These are phyloP conservation scores for Enteromius fasciolatus DNA, from an alignment of 2,797 vertebrate species.

Conservation along the genomic window DNA sequence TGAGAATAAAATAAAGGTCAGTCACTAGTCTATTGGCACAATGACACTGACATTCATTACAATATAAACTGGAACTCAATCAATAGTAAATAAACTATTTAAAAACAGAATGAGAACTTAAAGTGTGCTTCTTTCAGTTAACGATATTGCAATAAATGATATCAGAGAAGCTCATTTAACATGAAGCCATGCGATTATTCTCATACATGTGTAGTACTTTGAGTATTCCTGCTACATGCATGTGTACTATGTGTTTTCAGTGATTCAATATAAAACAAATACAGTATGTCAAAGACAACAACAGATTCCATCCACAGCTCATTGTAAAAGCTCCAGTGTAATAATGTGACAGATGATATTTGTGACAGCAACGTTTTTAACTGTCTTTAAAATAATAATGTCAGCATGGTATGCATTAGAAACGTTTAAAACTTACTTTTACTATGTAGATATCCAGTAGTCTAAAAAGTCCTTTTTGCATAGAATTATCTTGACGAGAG, in stretches of 20 bases:
- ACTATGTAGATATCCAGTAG: neutral
- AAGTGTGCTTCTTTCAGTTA: neutral
- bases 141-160: neutral
- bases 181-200: neutral
- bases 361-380: too few relatives aligned
- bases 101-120: neutral
- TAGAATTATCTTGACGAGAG: neutral
- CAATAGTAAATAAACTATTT: neutral
- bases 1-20: neutral
- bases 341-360: neutral
- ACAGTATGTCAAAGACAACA: neutral
- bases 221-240: neutral
- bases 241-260: neutral
- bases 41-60: neutral
- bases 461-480: neutral
- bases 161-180: neutral
- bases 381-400: neutral
- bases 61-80: neutral
- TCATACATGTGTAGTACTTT: neutral
- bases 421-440: conserved; percentile 9
- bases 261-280: neutral
- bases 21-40: neutral
- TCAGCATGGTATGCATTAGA: neutral
- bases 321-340: neutral
- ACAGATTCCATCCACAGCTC: neutral